These are phyloP conservation scores for Drosophila jambulina DNA, from an alignment of 1,140 invertebrate species.

Conservation along the genomic window DNA sequence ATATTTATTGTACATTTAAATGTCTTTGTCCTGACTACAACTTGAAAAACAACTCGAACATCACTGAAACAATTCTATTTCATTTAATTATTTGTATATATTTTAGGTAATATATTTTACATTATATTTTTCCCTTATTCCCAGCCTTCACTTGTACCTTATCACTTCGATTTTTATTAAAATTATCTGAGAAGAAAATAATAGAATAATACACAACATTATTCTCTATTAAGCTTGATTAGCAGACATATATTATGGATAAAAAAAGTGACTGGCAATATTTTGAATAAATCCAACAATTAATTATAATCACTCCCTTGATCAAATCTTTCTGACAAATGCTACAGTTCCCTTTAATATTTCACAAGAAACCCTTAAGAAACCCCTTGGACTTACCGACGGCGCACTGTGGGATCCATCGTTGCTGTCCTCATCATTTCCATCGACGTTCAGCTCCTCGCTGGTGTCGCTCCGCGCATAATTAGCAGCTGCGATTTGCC, in stretches of 20 bases:
- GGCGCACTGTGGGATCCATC: constrained; percentile 80
- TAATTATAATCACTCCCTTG: neutral
- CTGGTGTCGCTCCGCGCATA: constrained; percentile 84
- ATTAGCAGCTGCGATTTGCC: constrained; percentile 79
- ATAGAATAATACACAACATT: neutral
- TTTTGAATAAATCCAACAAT: neutral
- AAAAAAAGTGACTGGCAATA: neutral
- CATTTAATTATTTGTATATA: neutral
- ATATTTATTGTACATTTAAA: too few species aligned
- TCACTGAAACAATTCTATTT: neutral
- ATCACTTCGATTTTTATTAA: rapidly evolving
- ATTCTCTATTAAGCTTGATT: neutral
- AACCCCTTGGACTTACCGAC: constrained; percentile 69
- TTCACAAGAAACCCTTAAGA: too few species aligned
- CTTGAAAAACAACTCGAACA: neutral
- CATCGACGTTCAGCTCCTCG: constrained; percentile 83
- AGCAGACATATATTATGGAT: neutral
- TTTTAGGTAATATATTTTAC: neutral
- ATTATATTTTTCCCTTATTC: neutral
- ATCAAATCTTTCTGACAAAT: neutral
- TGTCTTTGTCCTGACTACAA: too few species aligned
- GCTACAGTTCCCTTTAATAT: neutral
- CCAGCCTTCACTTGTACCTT: neutral
- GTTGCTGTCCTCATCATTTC: constrained; percentile 83
- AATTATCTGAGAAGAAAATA: neutral